Evolutionary conservation across 2,797 vertebrate genomes (phyloP).

Genomic region (Alcedo atthis): DNA sequence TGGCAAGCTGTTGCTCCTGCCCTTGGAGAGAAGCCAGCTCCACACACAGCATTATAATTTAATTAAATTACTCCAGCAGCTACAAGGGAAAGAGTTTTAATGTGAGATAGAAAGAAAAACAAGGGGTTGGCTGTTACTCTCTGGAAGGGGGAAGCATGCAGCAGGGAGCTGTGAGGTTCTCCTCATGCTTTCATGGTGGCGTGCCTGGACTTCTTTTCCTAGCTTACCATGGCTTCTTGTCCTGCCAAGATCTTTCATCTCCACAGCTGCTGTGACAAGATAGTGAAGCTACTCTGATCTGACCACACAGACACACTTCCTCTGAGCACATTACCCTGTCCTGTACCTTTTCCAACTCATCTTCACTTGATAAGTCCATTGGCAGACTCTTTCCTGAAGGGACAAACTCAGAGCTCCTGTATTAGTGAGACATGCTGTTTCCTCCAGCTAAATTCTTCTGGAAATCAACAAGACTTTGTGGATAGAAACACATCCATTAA

Average conservation of each 20-base stretch:
- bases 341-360: neutral
- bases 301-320: neutral
- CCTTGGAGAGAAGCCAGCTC: slow-evolving; percentile 45
- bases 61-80: slow-evolving; percentile 39
- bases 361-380: neutral
- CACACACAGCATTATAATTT: neutral
- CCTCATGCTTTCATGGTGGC: neutral
- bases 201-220: neutral
- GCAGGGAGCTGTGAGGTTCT: neutral
- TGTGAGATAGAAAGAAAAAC: neutral
- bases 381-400: neutral
- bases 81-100: neutral
- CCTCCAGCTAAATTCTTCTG: neutral
- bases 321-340: neutral
- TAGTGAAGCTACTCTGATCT: neutral
- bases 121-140: neutral
- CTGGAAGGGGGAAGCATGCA: neutral
- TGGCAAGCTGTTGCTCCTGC: slow-evolving; percentile 48
- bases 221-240: neutral
- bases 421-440: neutral
- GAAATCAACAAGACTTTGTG: neutral
- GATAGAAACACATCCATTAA: neutral
- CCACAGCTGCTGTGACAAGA: neutral
- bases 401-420: neutral
- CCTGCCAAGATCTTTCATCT: neutral